phyloP scores from a whole-genome alignment of 2,888 invertebrate species.

The Morinoia aosen region DNA sequence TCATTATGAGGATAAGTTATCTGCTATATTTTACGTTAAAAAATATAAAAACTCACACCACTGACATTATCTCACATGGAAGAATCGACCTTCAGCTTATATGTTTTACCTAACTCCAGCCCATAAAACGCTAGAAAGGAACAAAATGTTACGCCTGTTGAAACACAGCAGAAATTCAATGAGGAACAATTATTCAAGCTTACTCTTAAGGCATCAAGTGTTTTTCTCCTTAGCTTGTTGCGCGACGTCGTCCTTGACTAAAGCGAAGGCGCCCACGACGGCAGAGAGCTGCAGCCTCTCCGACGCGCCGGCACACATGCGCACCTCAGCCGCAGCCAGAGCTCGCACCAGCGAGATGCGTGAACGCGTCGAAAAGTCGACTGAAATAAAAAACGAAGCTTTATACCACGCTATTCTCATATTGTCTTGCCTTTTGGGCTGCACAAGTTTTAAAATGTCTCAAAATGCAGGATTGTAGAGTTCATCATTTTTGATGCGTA shows the following conservation, averaged over 20 bases:
- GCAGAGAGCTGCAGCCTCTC: slow-evolving; percentile 92
- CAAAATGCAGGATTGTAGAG: neutral
- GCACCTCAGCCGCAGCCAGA: slow-evolving; percentile 90
- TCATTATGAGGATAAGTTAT: too few relatives aligned
- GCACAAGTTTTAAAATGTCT: neutral
- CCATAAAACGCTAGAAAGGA: too few relatives aligned
- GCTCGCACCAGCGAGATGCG: slow-evolving; percentile 85
- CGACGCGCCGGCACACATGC: slow-evolving; percentile 87
- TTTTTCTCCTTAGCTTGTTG: slow-evolving; percentile 43
- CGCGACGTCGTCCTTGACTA: slow-evolving; percentile 61
- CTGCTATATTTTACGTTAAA: too few relatives aligned
- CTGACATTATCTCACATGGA: too few relatives aligned
- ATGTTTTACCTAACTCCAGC: too few relatives aligned
- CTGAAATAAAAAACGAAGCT: slow-evolving; percentile 75
- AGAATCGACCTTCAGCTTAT: too few relatives aligned
- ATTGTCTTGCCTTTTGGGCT: neutral
- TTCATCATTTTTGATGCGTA: neutral
- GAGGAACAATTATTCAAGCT: neutral
- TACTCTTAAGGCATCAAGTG: neutral
- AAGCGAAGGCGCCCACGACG: slow-evolving; percentile 88
- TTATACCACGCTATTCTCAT: neutral
- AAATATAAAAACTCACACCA: too few relatives aligned
- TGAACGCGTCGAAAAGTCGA: slow-evolving; percentile 87
- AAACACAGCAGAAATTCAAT: neutral
- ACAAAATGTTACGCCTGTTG: neutral